phyloP scores from a whole-genome alignment of 2,113 vertebrate species.

The Rhinichthys klamathensis region DNA sequence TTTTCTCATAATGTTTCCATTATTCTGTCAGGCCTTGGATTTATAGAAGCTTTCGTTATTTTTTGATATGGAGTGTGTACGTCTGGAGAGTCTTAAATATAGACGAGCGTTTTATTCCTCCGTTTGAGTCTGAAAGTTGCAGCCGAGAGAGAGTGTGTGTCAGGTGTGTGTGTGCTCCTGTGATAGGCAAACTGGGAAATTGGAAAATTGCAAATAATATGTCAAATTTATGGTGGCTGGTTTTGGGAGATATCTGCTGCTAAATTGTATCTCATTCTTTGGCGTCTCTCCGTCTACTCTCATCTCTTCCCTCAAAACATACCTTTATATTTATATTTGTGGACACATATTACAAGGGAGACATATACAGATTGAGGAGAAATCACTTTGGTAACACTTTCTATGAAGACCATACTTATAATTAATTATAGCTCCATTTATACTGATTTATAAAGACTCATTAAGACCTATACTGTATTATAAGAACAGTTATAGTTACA shows the following conservation, averaged over 20 bases:
- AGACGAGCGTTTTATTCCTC: slow-evolving; percentile 36
- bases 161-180: slow-evolving; percentile 10
- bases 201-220: slow-evolving; percentile 44
- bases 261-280: not conserved
- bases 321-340: not conserved
- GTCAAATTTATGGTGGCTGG: slow-evolving; percentile 1
- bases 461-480: too few relatives aligned
- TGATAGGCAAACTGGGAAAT: slow-evolving; percentile 35
- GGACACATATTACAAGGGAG: not conserved
- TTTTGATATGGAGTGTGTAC: slow-evolving; percentile 6
- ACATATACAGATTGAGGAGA: not conserved
- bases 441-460: too few relatives aligned
- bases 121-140: slow-evolving; percentile 49
- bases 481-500: too few relatives aligned
- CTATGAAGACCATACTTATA: too few relatives aligned
- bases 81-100: slow-evolving; percentile 8
- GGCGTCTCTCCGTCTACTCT: not conserved
- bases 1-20: not conserved
- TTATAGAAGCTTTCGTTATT: slow-evolving; percentile 11
- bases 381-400: too few relatives aligned
- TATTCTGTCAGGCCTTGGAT: not conserved
- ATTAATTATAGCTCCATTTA: too few relatives aligned
- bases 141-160: not conserved
- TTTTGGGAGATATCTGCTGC: slow-evolving; percentile 1
- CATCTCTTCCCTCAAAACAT: not conserved